These are phyloP conservation scores for Cheilosia vernalis DNA, from an alignment of 2,888 invertebrate genomes.

Conservation along the genomic window DNA sequence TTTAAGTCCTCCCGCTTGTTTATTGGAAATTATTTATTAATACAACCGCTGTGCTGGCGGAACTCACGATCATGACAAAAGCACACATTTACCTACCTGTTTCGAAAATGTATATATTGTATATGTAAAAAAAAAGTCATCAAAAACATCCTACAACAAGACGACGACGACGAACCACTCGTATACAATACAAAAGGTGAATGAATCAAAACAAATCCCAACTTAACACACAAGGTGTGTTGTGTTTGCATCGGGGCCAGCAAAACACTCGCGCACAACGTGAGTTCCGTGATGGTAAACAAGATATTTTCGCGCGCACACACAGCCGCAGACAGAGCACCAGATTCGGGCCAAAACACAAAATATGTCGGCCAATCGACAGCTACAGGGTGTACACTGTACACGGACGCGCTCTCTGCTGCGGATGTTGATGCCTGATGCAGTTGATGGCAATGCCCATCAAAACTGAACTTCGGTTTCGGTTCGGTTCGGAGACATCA, in stretches of 20 bases:
- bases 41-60: not conserved
- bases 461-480: conserved; percentile 13
- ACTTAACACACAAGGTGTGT: conserved; percentile 53
- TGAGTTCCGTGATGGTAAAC: conserved; percentile 61
- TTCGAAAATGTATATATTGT: not conserved
- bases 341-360: conserved; percentile 8
- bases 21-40: not conserved
- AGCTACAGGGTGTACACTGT: not conserved
- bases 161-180: conserved; percentile 30
- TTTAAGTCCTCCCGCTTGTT: not conserved
- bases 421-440: not conserved
- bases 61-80: conserved; percentile 62
- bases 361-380: too few species aligned
- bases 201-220: conserved; percentile 73
- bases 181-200: conserved; percentile 50
- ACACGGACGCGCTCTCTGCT: not conserved
- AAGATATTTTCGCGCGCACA: conserved; percentile 38
- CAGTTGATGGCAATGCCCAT: conserved; percentile 5
- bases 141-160: conserved; percentile 7
- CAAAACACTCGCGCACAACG: conserved; percentile 8
- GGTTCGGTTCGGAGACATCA: conserved; percentile 29
- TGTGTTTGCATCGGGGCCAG: conserved; percentile 60
- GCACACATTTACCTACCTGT: conserved; percentile 62
- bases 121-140: conserved; percentile 22
- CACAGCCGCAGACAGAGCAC: not conserved